These are phyloP conservation scores for Dicyrtomina minuta DNA, from an alignment of 2,888 invertebrate species.

Conservation along the genomic window DNA sequence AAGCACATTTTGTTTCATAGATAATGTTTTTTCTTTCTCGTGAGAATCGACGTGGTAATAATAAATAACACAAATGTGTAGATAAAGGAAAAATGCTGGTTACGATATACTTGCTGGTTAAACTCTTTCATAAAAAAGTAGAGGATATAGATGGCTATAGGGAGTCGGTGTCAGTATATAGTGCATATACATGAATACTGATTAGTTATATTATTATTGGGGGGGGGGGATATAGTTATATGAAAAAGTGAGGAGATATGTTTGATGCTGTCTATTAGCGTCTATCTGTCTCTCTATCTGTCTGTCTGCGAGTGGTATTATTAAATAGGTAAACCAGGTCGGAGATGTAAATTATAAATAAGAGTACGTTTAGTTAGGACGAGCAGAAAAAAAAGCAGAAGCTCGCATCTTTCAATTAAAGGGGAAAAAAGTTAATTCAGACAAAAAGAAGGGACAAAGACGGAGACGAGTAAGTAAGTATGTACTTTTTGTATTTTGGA, in stretches of 20 bases:
- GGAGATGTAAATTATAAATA: slow-evolving; percentile 7
- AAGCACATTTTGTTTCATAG: too few relatives aligned
- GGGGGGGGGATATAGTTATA: neutral
- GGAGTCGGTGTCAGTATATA: neutral
- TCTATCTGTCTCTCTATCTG: too few relatives aligned
- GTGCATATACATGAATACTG: neutral
- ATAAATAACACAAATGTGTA: too few relatives aligned
- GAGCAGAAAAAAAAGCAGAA: neutral
- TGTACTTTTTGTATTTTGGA: too few relatives aligned
- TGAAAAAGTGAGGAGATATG: neutral
- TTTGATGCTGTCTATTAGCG: neutral
- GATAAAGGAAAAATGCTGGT: too few relatives aligned
- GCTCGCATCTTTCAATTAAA: neutral
- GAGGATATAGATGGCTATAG: neutral
- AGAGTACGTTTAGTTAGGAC: neutral
- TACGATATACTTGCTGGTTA: too few relatives aligned
- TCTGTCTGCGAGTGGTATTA: neutral
- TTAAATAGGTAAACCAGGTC: slow-evolving; percentile 11
- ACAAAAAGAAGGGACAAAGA: slow-evolving; percentile 5
- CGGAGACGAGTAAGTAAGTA: neutral
- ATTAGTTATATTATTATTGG: too few relatives aligned
- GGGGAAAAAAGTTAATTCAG: neutral
- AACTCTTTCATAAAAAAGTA: neutral
- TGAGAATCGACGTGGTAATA: too few relatives aligned
- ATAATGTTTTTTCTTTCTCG: too few relatives aligned